phyloP scores from a whole-genome alignment of 2,797 vertebrate genomes.

The Hozukius guyotensis region DNA sequence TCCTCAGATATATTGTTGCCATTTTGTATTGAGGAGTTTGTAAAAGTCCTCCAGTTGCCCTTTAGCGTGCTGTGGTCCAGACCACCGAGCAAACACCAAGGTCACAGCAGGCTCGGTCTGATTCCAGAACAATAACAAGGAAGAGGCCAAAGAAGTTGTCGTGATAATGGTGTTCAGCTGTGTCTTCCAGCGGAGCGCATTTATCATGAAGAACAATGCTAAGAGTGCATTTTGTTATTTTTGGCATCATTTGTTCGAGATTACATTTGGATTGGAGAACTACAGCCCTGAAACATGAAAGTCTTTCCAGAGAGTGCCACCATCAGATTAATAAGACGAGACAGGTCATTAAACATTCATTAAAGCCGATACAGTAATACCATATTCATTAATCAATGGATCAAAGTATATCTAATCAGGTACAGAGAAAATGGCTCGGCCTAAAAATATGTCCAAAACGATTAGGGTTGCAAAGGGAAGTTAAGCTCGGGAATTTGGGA shows the following conservation, averaged over 20 bases:
- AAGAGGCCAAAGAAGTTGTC: background rate
- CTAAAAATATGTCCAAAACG: background rate
- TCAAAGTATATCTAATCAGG: constrained; percentile 15
- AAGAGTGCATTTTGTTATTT: constrained; percentile 18
- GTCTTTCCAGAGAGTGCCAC: background rate
- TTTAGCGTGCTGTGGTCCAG: background rate
- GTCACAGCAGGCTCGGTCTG: background rate
- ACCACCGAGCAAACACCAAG: background rate
- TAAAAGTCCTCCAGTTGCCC: background rate
- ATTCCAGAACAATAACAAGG: constrained; percentile 7
- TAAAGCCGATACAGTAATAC: constrained; percentile 26
- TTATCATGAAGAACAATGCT: constrained; percentile 14
- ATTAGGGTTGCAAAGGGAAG: background rate
- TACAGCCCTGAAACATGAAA: background rate
- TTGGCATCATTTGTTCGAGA: background rate
- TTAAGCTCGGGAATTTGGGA: background rate
- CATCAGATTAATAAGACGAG: constrained; percentile 19
- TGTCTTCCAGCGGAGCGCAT: constrained; percentile 16
- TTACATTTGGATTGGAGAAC: background rate
- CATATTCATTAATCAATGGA: constrained; percentile 30
- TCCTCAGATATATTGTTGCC: background rate
- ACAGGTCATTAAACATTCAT: constrained; percentile 33
- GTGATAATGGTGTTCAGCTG: constrained; percentile 12
- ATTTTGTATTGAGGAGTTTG: background rate
- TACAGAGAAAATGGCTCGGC: background rate